phyloP scores from a whole-genome alignment of 2,797 vertebrate genomes.

The Macropodus opercularis region DNA sequence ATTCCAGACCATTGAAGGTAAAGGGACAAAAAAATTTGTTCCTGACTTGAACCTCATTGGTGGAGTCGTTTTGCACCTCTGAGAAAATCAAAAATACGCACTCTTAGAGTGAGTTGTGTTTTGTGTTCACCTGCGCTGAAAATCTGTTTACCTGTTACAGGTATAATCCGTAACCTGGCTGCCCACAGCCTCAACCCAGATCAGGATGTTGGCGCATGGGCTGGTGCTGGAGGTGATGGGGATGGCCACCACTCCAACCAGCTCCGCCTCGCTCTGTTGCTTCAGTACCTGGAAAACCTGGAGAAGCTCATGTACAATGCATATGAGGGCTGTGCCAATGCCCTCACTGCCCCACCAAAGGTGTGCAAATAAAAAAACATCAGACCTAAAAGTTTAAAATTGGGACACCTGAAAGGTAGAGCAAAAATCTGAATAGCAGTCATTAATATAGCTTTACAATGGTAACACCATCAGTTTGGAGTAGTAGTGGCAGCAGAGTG shows the following conservation, averaged over 20 bases:
- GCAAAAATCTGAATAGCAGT: too few species aligned
- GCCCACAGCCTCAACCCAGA: conserved; percentile 95
- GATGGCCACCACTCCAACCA: conserved; percentile 96
- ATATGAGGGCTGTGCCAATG: conserved; percentile 97
- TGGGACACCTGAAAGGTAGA: too few species aligned
- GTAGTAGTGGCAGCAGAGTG: too few species aligned
- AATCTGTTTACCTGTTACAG: conserved; percentile 74
- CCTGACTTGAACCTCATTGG: not conserved
- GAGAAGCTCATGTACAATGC: conserved; percentile 99
- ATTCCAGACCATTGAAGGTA: conserved; percentile 99
- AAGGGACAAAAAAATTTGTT: conserved; percentile 13
- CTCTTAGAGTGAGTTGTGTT: too few species aligned
- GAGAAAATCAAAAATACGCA: too few species aligned
- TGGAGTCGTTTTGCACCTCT: too few species aligned
- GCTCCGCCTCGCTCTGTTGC: conserved; percentile 92
- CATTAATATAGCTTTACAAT: too few species aligned
- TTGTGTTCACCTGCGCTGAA: too few species aligned
- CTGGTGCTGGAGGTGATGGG: conserved; percentile 87
- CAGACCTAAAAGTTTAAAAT: not conserved
- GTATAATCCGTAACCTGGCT: conserved; percentile 95
- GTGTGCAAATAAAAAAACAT: conserved; percentile 66
- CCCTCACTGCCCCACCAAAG: conserved; percentile 96
- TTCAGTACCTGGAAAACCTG: conserved; percentile 96
- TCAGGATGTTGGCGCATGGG: conserved; percentile 94
- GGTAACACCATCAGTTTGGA: too few species aligned